Conservation (phyloP, 2,888 invertebrate genomes). For the Anthrax anthrax region DNA sequence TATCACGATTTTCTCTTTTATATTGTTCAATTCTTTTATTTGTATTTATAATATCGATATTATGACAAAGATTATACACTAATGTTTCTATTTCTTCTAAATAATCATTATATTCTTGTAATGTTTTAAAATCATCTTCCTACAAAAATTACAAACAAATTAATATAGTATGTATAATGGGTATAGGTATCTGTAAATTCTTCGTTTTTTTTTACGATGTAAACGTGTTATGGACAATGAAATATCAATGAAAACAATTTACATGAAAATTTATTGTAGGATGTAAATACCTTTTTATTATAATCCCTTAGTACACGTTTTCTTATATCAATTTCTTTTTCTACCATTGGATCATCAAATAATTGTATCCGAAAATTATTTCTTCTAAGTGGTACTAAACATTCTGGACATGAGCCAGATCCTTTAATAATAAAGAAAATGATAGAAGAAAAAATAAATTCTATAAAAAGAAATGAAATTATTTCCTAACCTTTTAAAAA, state of each 20-base stretch:
- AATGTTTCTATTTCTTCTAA: slow-evolving; percentile 88
- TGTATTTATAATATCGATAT: slow-evolving; percentile 76
- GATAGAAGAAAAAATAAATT: no score
- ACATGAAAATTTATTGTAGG: not conserved
- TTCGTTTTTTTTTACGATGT: no score
- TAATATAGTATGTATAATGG: no score
- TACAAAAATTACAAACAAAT: not conserved
- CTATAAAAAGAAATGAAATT: no score
- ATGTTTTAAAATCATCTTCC: slow-evolving; percentile 76
- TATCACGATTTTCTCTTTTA: slow-evolving; percentile 77
- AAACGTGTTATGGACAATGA: no score
- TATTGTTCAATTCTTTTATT: slow-evolving; percentile 83
- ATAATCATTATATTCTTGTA: slow-evolving; percentile 88
- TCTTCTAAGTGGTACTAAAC: slow-evolving; percentile 72
- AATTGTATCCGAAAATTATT: slow-evolving; percentile 87
- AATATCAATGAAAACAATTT: no score
- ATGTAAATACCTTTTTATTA: slow-evolving; percentile 53
- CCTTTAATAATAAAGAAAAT: slow-evolving; percentile 38
- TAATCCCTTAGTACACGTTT: slow-evolving; percentile 78
- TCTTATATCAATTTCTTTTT: slow-evolving; percentile 94
- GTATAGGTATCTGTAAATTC: no score
- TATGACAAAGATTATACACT: slow-evolving; percentile 78
- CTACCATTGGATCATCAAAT: slow-evolving; percentile 91
- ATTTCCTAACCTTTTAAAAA: slow-evolving; percentile 91
- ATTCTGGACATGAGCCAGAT: slow-evolving; percentile 89